phyloP scores from a whole-genome alignment of 2,797 vertebrate species.

The Clarias pachynema region DNA sequence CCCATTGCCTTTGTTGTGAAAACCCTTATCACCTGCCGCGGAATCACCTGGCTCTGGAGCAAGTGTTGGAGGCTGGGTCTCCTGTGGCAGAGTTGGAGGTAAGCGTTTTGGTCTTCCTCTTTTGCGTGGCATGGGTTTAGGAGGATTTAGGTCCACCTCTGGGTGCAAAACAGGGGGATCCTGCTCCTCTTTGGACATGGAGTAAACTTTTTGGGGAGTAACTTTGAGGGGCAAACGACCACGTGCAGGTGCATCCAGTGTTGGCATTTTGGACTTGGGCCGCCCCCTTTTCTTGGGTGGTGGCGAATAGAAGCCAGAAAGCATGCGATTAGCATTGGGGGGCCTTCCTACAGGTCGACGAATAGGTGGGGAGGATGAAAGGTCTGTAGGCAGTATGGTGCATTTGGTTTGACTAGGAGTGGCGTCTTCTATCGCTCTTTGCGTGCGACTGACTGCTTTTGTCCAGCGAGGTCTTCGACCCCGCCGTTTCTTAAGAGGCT shows the following conservation, averaged over 20 bases:
- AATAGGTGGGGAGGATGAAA: conserved; percentile 64
- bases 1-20: conserved; percentile 88
- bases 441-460: conserved; percentile 80
- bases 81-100: conserved; percentile 83
- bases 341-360: conserved; percentile 78
- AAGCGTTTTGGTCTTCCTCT: conserved; percentile 93
- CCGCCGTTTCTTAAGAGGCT: conserved; percentile 92
- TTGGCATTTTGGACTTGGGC: conserved; percentile 93
- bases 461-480: conserved; percentile 91
- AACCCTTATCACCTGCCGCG: conserved; percentile 79
- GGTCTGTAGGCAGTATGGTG: conserved; percentile 63
- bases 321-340: conserved; percentile 78
- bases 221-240: conserved; percentile 85
- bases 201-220: conserved; percentile 90
- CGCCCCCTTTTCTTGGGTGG: conserved; percentile 85
- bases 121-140: conserved; percentile 90
- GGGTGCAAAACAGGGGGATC: conserved; percentile 96
- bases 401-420: conserved; percentile 66
- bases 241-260: conserved; percentile 83
- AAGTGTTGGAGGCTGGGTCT: conserved; percentile 89
- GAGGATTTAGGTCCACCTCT: conserved; percentile 90
- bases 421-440: conserved; percentile 65
- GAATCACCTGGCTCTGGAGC: conserved; percentile 78
- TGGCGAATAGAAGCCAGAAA: conserved; percentile 68
- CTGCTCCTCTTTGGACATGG: conserved; percentile 90